These are phyloP conservation scores for Carduelis carduelis DNA, from an alignment of 2,797 vertebrate species.

Conservation along the genomic window DNA sequence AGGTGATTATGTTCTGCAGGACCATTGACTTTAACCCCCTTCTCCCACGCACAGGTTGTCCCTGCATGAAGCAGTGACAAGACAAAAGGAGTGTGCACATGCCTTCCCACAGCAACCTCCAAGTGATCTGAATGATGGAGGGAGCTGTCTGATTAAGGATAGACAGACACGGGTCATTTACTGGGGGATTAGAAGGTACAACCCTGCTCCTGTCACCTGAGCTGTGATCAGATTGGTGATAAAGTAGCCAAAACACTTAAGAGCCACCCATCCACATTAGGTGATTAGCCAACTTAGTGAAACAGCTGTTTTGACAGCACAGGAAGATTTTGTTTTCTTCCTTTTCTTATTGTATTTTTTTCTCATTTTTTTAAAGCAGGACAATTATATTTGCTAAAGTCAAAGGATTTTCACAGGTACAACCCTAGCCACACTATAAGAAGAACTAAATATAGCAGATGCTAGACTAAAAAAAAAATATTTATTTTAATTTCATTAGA, in stretches of 20 bases:
- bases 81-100: not conserved
- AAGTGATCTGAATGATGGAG: not conserved
- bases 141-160: not conserved
- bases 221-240: slow-evolving; percentile 1
- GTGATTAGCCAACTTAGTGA: not conserved
- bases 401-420: not conserved
- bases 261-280: not conserved
- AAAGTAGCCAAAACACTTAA: not conserved
- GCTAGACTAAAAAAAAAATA: not conserved
- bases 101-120: not conserved
- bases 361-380: fast-evolving
- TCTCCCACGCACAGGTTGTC: not conserved
- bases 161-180: not conserved
- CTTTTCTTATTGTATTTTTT: not conserved
- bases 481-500: not conserved
- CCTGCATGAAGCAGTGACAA: not conserved
- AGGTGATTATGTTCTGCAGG: not conserved
- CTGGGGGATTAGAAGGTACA: not conserved
- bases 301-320: not conserved
- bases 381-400: not conserved
- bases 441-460: not conserved
- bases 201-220: not conserved
- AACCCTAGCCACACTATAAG: not conserved
- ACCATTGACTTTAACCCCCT: not conserved
- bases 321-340: not conserved